Base-by-base conservation (phyloP, 2,888 invertebrate species). In the Chymomyza amoena region DNA sequence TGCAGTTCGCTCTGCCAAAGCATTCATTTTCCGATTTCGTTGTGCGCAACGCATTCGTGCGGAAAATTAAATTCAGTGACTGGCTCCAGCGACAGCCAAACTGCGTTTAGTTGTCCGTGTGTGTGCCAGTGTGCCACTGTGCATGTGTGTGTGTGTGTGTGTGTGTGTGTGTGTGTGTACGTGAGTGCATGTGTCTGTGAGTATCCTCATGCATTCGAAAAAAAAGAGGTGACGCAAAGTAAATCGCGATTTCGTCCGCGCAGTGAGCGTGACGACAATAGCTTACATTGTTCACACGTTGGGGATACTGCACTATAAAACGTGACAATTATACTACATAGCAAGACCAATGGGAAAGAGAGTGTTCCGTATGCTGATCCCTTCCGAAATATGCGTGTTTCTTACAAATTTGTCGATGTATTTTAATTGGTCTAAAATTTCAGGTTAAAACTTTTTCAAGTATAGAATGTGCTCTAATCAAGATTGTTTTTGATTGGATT, bases 1-100 rank as follows among this genome's bases (percentile, higher is more conserved):
- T 52, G 52, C 63, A 32, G 32, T 45, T 45, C 13, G 39, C 39
- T 45, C 39, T 45, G 39, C 39, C 39, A 13, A 13, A 45, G 39
- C 52, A 77, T 80, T 77, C 73, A 72, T 76, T 78, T 81, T 79
- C 39, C 75, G 69, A 57, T 78, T 68, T 77, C 77, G 63, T 67
- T 74, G 65, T 65, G 73, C 75, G 71, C 78, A 73, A 62, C 73
- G 82, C 82, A 81, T 78, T 82, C 81, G 80, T 80, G 86, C 79
- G 82, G 82, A 82, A 87, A 89, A 88, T 87, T 87, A 82, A 88
- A 85, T 87, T 87, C 82, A 72, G 76, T 77, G 69, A 77, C 66
- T 70, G 66, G 39, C 25, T 7, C 54, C 54, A 54, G 20, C 54
- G 54, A 1, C 54, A 16, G 64, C 16, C 56, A 28, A 36, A 36